A percentile compares a stretch with the other conserved stretches of the same genome.
These are phyloP conservation scores for honey bee (Apis mellifera) DNA, from an alignment of 1,140 invertebrate genomes.

Conservation along the genomic window Amel_HAv3.1 CM009931.2:16712501-16713000, in stretches of 20 bases:
- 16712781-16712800: background rate
- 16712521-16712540: slow-evolving; percentile 42
- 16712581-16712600: background rate
- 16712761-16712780: background rate
- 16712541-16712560: slow-evolving; percentile 12
- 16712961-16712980: slow-evolving; percentile 12
- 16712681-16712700: background rate
- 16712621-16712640: background rate
- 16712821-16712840: slow-evolving; percentile 2
- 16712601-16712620: background rate
- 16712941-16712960: slow-evolving; percentile 46
- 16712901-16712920: background rate
- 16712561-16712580: no score
- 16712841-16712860: slow-evolving; percentile 24
- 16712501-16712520: slow-evolving; percentile 18
- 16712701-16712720: slow-evolving; percentile 1
- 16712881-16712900: background rate
- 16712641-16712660: background rate
- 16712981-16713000: slow-evolving; percentile 51
- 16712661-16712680: background rate
- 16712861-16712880: slow-evolving; percentile 19
- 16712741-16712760: slow-evolving; percentile 9
- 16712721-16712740: background rate
- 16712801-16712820: background rate
- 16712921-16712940: slow-evolving; percentile 10